phyloP scores from a whole-genome alignment of 2,113 vertebrate species.

The Cyrtonyx montezumae region DNA sequence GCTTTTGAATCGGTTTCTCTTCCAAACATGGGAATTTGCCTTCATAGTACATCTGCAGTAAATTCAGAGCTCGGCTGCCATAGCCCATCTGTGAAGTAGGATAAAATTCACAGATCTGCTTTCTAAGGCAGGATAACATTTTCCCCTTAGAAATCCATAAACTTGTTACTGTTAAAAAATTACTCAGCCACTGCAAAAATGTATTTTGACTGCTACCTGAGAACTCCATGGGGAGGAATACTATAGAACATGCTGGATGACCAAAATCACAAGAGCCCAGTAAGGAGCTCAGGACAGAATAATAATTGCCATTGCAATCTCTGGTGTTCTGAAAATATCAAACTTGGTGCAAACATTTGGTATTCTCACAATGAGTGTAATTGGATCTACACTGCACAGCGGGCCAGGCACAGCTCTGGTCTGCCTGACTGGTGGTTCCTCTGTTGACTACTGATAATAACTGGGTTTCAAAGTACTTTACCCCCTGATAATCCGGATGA shows the following conservation, averaged over 20 bases:
- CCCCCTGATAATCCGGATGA: slow-evolving; percentile 97
- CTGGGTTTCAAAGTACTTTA: slow-evolving; percentile 50
- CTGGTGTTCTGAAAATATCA: not conserved
- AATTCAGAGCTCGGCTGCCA: slow-evolving; percentile 88
- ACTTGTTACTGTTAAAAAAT: not conserved
- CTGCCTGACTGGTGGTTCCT: not conserved
- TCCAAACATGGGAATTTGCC: slow-evolving; percentile 91
- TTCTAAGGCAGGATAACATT: not conserved
- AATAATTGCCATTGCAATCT: not conserved
- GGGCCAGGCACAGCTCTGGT: not conserved
- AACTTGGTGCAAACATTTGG: not conserved
- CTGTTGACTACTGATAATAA: not conserved
- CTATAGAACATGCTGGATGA: not conserved
- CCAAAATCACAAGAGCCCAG: not conserved
- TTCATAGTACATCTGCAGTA: slow-evolving; percentile 95
- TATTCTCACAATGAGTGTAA: not conserved
- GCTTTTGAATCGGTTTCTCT: slow-evolving; percentile 76
- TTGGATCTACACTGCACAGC: accelerated
- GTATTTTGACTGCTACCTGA: accelerated
- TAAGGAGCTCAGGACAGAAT: not conserved
- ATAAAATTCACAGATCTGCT: not conserved
- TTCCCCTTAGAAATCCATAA: not conserved
- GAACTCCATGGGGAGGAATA: not conserved
- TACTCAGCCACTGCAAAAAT: not conserved
- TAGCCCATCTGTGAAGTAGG: slow-evolving; percentile 90